Evolutionary conservation across 1,140 invertebrate genomes (phyloP), one percentile per base, ranked within the genome.

Genomic region (Wasmannia auropunctata): DNA sequence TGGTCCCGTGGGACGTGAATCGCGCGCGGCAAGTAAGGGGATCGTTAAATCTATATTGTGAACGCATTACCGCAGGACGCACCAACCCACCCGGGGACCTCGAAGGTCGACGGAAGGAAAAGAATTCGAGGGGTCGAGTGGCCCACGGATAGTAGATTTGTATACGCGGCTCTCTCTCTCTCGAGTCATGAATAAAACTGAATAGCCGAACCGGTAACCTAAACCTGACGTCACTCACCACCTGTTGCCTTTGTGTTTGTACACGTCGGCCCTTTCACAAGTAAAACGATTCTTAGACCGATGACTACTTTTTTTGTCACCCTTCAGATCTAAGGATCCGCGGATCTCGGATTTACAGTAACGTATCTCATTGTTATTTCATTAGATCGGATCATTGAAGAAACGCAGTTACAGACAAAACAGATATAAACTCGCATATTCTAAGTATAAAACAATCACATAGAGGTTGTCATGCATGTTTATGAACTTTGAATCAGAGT

Each of bases 161-260:
- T 90, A 91, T 85, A 86, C 80, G 85, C 60, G 60, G 83, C 56
- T 76, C 37, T 84, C 51, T 83, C 40, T 51, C 37, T 84, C 43
- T 46, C 31, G 67, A 88, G 87, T 92, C 91, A 92, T 92, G 91
- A 92, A 92, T 92, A 92, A 92, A 91, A 91, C 70, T 90, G 91
- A 91, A 91, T 91, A 90, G 87, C 87, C 87, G 91, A 89, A 85
- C 88, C 86, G 90, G 88, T 88, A 88, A 91, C 84, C 87, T 87
- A 88, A 90, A 87, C 79, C 87, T 37, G 72, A 91, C 85, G 88
- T 85, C 88, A 91, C 72, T 90, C 90, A 85, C 90, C 90, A 91
- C 90, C 90, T 91, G 90, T 91, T 90, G 90, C 90, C 81, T 91
- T 89, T 91, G 90, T 91, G 49, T 90, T 90, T 88, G 74, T 90